Evolutionary conservation across 1,140 invertebrate genomes (phyloP).

Genomic region (Caenorhabditis latens): DNA sequence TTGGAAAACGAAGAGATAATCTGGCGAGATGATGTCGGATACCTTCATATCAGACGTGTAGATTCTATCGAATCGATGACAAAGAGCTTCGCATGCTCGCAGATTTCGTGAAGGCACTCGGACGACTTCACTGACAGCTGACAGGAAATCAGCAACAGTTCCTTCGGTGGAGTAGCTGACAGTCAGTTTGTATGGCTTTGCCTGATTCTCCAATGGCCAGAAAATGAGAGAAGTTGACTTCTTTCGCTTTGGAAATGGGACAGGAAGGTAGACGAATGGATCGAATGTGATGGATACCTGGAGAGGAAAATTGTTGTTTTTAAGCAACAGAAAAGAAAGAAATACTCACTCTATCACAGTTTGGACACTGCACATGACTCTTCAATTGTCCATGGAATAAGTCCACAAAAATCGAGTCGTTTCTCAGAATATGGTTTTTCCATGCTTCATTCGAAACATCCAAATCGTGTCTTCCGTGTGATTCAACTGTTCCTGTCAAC

Average conservation of each 20-base stretch:
- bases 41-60: slow-evolving; percentile 70
- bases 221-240: slow-evolving; percentile 75
- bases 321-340: background rate
- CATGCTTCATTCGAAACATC: slow-evolving; percentile 77
- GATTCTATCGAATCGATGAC: slow-evolving; percentile 76
- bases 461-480: slow-evolving; percentile 78
- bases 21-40: slow-evolving; percentile 72
- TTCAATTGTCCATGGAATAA: slow-evolving; percentile 80
- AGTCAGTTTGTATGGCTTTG: slow-evolving; percentile 77
- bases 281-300: slow-evolving; percentile 82
- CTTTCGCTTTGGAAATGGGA: slow-evolving; percentile 81
- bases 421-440: slow-evolving; percentile 74
- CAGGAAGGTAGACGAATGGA: slow-evolving; percentile 82
- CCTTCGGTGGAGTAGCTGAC: slow-evolving; percentile 64
- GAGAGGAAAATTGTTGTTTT: slow-evolving; percentile 54
- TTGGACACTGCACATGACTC: slow-evolving; percentile 80
- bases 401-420: slow-evolving; percentile 78
- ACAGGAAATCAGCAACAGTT: slow-evolving; percentile 62
- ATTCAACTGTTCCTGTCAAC: slow-evolving; percentile 81
- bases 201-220: slow-evolving; percentile 78
- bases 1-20: slow-evolving; percentile 77
- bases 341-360: slow-evolving; percentile 79
- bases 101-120: slow-evolving; percentile 53
- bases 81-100: slow-evolving; percentile 74
- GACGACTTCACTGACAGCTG: slow-evolving; percentile 56